Base-by-base conservation (phyloP, 2,797 vertebrate genomes). In the Platyrinchus mystaceus region DNA sequence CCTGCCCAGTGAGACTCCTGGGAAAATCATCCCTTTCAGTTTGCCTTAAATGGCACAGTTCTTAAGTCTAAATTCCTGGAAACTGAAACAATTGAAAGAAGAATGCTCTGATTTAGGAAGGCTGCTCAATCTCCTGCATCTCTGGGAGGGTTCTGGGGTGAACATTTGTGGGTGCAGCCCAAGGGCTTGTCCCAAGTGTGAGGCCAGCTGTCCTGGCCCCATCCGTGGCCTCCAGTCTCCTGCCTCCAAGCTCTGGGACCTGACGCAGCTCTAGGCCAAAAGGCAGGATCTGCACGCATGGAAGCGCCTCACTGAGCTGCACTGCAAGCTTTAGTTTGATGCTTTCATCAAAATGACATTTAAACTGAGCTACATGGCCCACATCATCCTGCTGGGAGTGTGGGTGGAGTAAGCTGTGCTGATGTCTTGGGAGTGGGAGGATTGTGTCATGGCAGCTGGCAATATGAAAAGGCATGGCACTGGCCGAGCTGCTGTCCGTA, bases 251-350 rank as follows among this genome's bases (percentile, higher is more conserved):
- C 39, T 53, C 21, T 26, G 32, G 27, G 37, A 39, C 37, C 59
- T 6, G 53, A 7, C 5, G 2, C 4, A 28, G 27, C 36, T 55
- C 19, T 18, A 32, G 34, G 13, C 12, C 0, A 0, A 63, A 84
- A n/a, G 26, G 18, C 21, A 26, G 30, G 19, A 69, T 30, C 20
- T 30, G 16, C 2, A 7, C 69, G 39, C 63, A 7, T 2, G 19
- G n/a, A 62, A 34, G 10, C 2, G 0, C 30, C 49, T 34, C 13
- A 2, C 0, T 53, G n/a, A 30, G 39, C 16, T 44, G 24, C 13
- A 10, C 32, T 3, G 1, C 0, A 6, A 52, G n/a, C 23, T 86
- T 58, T 24, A 19, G 39, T 55, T 55, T 30, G 74, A 32, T 47
- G 9, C 26, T 78, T 78, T 78, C 49, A 32, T n/a, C 64, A 28